phyloP scores from a whole-genome alignment of 2,113 vertebrate species.

The Nothobranchius kuhntae region DNA sequence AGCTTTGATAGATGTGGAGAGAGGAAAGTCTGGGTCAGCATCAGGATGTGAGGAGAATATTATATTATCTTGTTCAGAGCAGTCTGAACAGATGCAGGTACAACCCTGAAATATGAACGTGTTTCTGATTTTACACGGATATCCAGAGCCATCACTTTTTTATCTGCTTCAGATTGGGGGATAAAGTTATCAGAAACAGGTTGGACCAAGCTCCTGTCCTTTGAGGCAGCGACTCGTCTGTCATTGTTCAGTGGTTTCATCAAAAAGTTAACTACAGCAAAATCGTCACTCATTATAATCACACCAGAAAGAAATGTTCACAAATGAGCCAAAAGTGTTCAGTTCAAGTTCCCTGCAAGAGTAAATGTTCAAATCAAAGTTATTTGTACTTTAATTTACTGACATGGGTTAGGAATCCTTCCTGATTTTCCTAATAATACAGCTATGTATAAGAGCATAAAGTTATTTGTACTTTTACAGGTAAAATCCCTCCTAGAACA shows the following conservation, averaged over 20 bases:
- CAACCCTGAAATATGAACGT: constrained; percentile 41
- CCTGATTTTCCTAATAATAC: too few relatives aligned
- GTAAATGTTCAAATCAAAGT: neutral
- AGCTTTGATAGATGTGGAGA: constrained; percentile 41
- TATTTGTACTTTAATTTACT: neutral
- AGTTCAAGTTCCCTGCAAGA: too few relatives aligned
- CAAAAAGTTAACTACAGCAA: constrained; percentile 1
- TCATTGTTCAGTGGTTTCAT: constrained; percentile 29
- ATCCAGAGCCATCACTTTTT: constrained; percentile 6
- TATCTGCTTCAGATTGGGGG: neutral
- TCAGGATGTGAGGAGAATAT: constrained; percentile 46
- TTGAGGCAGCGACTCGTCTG: neutral
- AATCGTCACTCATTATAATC: neutral
- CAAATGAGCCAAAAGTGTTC: too few relatives aligned
- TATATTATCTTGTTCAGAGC: constrained; percentile 21
- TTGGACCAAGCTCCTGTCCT: neutral
- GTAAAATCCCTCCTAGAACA: neutral
- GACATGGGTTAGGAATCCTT: neutral
- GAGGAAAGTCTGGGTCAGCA: constrained; percentile 37
- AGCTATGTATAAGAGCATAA: neutral
- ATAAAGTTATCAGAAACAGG: constrained; percentile 1
- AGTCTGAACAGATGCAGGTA: neutral
- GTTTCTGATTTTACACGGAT: constrained; percentile 25
- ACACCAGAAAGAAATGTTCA: too few relatives aligned
- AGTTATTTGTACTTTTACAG: neutral